Base-by-base conservation (phyloP, 1,140 invertebrate species). In the Trissolcus basalis region DNA sequence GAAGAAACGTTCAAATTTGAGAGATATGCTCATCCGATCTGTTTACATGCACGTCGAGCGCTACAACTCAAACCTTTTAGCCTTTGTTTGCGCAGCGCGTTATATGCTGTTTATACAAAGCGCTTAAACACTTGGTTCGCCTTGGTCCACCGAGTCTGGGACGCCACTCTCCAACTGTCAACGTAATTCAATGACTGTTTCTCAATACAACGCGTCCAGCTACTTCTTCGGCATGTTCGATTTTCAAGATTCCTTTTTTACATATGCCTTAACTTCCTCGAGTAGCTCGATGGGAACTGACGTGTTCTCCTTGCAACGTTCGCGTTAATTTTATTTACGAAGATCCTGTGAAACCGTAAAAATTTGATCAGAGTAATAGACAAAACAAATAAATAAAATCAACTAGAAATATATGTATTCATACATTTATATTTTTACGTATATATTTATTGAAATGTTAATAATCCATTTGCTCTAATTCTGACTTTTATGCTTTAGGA, bases 41-140 rank as follows among this genome's bases (percentile, higher is more conserved):
- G 83, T 87, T 86, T 87, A 80, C 82, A 64, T 68, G 80, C 79
- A 68, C 80, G 83, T 75, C 76, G 79, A 82, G 84, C 80, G 77
- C 85, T 86, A 87, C 86, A 87, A 85, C 86, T 87, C 83, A 86
- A 87, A 87, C 84, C 86, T 87, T 87, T 87, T 87, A 87, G 84
- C 76, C 80, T 77, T 78, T 86, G 84, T 87, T 87, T 87, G 83
- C 80, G 63, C 79, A 79, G 78, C 61, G 80, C 82, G 83, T 85
- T 83, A 82, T 84, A 85, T 84, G 84, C 72, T 87, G 83, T 87
- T 87, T 87, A 80, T 86, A 87, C 83, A 85, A 87, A 53, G 75
- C 83, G 85, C 85, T 87, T 86, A 87, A 87, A 85, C 82, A 81
- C 80, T 82, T 73, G 68, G 49, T 47, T 58, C 53, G 45, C 67